A percentile compares a stretch with the other conserved stretches of the same genome.
Conservation (phyloP, 2,113 vertebrate genomes). For the Alexandromys fortis region DNA sequence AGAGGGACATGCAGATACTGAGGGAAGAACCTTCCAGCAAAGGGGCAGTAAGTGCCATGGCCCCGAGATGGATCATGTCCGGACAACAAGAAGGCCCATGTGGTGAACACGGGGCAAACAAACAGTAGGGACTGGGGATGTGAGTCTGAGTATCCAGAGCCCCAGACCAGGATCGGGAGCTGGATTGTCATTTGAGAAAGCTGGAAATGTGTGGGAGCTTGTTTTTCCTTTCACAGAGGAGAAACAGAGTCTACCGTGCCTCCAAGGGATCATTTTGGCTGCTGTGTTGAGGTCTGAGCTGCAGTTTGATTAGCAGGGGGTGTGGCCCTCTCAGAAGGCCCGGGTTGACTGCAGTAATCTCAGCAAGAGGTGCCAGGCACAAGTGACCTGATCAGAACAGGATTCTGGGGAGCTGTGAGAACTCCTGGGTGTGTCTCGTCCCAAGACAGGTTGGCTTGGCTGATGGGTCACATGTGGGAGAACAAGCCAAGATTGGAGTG, state of each 20-base stretch:
- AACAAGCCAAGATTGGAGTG: background rate
- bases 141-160: no score
- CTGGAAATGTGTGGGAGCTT: background rate
- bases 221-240: no score
- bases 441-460: background rate
- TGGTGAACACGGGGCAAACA: background rate
- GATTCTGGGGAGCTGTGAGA: background rate
- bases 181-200: background rate
- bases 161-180: background rate
- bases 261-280: background rate
- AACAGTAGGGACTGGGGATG: fast-evolving
- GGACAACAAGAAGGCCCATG: background rate
- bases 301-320: no score
- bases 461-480: background rate
- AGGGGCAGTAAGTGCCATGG: background rate
- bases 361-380: no score
- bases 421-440: background rate
- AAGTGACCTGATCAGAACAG: no score
- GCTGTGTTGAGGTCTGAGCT: background rate
- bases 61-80: no score
- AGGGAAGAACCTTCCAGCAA: background rate
- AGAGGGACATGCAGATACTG: background rate
- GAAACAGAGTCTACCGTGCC: background rate
- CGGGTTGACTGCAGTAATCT: no score
- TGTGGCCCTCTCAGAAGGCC: no score